Evolutionary conservation across 2,113 vertebrate species (phyloP).

Genomic region (Urocolius indicus): DNA sequence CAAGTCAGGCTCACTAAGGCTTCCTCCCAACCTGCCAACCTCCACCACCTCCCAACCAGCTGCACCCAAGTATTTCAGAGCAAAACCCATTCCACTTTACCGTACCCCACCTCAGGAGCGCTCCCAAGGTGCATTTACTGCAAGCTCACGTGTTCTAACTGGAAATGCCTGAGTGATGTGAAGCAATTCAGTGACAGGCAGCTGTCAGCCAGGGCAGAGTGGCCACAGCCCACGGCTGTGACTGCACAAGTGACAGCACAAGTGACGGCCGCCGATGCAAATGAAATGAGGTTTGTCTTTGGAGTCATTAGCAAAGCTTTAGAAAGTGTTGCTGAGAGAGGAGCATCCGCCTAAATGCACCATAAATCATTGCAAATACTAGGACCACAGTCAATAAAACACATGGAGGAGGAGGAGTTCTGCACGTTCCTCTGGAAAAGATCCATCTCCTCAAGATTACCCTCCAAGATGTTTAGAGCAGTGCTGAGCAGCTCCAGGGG

Average conservation of each 20-base stretch:
- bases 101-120: neutral
- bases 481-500: accelerated
- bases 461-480: neutral
- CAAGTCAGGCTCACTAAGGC: neutral
- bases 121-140: neutral
- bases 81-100: neutral
- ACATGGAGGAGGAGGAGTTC: neutral
- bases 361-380: neutral
- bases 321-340: neutral
- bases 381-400: neutral
- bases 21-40: neutral
- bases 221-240: no score
- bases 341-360: neutral
- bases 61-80: neutral
- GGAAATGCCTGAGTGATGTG: neutral
- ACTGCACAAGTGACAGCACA: neutral
- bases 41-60: accelerated
- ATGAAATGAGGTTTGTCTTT: accelerated
- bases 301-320: accelerated
- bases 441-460: neutral
- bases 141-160: neutral
- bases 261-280: no score
- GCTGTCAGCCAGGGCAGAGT: no score
- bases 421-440: neutral
- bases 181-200: no score